Evolutionary conservation across 1,140 invertebrate genomes (phyloP), one percentile per base, ranked within the genome.

Genomic region (Lysiphlebus fabarum): DNA sequence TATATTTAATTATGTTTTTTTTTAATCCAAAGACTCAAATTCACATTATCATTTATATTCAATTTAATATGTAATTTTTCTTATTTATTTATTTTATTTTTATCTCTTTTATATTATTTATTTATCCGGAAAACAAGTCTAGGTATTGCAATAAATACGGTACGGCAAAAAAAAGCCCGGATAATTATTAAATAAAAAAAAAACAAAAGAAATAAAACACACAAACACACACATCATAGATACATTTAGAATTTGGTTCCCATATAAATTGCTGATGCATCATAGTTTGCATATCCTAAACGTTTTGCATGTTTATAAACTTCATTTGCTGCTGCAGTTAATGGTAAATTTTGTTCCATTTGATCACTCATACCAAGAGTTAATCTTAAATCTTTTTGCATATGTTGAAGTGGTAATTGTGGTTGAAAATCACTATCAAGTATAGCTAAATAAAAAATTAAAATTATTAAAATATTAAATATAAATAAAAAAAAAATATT

Each of bases 261-360:
- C 71, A 95, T 90, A 78, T 95, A 97, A 61, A 97, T 91, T 54
- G 94, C 92, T 62, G 92, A 89, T 11, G 90, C 90, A 79, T 98
- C 95, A 75, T 95, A 91, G 68, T 92, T 90, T 11, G 90, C 90
- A 72, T 95, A 97, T 11, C 95, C 94, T 56, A 96, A 85, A 54
- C 91, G 87, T 75, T 95, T 93, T 50, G 94, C 93, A 76, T 96
- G 93, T 78, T 97, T 97, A 80, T 93, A 98, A 56, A 95, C 87
- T 82, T 97, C 95, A 78, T 98, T 98, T 40, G 93, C 92, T 41
- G 93, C 86, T 26, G 95, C 90, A 7, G 93, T 90, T 12, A 98
- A 82, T 42, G 93, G 91, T 49, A 97, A 81, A 0, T 95, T 93
- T 72, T 97, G 93, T 74, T 96, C 92, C 62, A 95, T 76, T 53